Evolutionary conservation across 1,140 invertebrate species (phyloP), one percentile per base, ranked within the genome.

Genomic region (Drosophila littoralis): DNA sequence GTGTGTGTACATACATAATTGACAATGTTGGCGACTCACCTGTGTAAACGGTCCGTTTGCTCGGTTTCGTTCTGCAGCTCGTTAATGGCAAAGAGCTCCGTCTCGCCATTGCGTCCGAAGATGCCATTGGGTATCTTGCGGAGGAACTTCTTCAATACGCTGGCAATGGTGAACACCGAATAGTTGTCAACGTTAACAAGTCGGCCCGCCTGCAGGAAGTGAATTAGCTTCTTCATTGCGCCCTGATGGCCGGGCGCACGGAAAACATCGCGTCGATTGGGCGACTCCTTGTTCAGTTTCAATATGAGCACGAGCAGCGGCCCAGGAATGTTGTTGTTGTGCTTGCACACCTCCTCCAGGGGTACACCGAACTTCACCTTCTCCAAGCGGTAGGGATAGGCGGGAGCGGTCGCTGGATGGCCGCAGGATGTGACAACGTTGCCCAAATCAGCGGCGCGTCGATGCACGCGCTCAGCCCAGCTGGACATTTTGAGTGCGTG

Each of bases 141-240:
- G n/a, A 99, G 94, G 93, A 99, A 99, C 93, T 97, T 97, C 93
- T 99, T 99, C 35, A 99, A 94, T 40, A 99, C 98, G 93, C 98
- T 99, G 28, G 98, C 98, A 89, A 99, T 98, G 42, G 98, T 99
- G 93, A 99, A 98, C 59, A 99, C 98, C 75, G 97, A 98, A 92
- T 98, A 99, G 92, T 99, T 98, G 88, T 98, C 97, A 88, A 99
- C 98, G 92, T 99, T 99, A n/a, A 99, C 97, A 74, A 99, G 94
- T 69, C 98, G 95, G 10, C 98, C 98, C 77, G 98, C 97, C 93
- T 98, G 97, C 69, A 97, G 94, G 88, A 99, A 98, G 92, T 99
- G 98, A 72, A 98, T 98, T 0, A 99, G 94, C 92, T 98, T 98
- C 91, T 99, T 98, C 95, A 99, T 98, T 79, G 98, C 97, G 32